phyloP scores from a whole-genome alignment of 2,113 vertebrate species.

The Rhabdomys dilectus region DNA sequence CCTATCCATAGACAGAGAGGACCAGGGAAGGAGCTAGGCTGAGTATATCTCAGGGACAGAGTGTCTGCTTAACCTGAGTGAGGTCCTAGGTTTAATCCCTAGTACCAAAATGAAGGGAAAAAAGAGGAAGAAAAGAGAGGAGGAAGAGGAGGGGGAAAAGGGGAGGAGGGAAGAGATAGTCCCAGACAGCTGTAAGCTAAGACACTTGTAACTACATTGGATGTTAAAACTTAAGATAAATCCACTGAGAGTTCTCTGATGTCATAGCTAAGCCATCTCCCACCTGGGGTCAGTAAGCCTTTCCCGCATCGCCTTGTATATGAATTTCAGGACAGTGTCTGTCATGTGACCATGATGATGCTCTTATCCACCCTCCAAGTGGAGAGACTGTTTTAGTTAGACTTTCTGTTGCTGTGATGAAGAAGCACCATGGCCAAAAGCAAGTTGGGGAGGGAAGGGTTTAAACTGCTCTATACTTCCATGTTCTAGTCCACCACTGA shows the following conservation, averaged over 20 bases:
- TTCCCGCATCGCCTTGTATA: not conserved
- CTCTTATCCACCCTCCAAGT: not conserved
- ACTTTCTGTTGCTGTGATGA: not conserved
- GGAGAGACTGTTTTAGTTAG: too few species aligned
- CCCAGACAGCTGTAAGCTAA: not conserved
- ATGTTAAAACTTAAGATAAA: not conserved
- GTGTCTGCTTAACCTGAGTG: not conserved
- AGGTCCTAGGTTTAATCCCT: not conserved
- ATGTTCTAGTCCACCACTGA: not conserved
- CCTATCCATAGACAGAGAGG: not conserved
- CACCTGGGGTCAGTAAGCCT: not conserved
- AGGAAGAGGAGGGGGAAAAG: accelerated
- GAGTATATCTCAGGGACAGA: not conserved
- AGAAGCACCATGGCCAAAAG: not conserved
- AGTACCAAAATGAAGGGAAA: not conserved
- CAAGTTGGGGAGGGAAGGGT: not conserved
- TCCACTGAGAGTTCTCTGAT: not conserved
- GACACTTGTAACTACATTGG: not conserved
- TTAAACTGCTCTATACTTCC: not conserved
- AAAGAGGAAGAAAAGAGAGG: accelerated
- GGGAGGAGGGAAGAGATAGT: accelerated
- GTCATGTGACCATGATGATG: not conserved
- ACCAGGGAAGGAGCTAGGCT: not conserved
- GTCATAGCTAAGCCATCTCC: not conserved
- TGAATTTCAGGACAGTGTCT: not conserved